A percentile compares a stretch with the other conserved stretches of the same genome.
These are phyloP conservation scores for Daptonema setosum DNA, from an alignment of 2,888 invertebrate species.

Conservation along the genomic window DNA sequence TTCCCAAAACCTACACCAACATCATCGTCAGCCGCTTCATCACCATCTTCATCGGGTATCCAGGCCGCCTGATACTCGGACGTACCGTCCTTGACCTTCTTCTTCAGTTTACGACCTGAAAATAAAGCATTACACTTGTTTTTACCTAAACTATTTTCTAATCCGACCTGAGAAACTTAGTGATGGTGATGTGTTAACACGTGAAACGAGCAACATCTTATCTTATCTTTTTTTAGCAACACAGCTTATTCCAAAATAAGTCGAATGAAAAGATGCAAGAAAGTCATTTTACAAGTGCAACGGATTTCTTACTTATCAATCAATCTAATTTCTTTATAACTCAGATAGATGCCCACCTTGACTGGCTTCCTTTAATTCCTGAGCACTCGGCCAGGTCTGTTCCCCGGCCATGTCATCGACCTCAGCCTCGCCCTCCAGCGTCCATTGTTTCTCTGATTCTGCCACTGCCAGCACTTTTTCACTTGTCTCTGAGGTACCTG, in stretches of 20 bases:
- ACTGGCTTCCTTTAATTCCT: constrained; percentile 47
- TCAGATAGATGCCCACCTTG: no score
- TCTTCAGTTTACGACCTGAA: constrained; percentile 35
- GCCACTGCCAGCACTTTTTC: constrained; percentile 13
- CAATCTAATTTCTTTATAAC: no score
- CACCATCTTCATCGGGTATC: constrained; percentile 32
- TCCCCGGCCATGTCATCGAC: constrained; percentile 72
- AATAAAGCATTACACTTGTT: constrained; percentile 3
- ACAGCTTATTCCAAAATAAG: no score
- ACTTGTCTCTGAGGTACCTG: no score
- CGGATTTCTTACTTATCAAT: no score
- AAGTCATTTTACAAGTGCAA: no score
- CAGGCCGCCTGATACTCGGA: constrained; percentile 84
- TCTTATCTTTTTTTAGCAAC: no score
- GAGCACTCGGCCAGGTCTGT: constrained; percentile 86
- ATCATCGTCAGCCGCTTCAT: constrained; percentile 14
- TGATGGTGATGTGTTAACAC: no score
- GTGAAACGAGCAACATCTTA: no score
- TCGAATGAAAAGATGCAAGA: background rate
- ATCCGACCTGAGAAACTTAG: no score
- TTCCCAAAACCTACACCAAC: no score
- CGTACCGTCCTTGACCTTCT: constrained; percentile 72
- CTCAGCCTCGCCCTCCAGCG: constrained; percentile 41
- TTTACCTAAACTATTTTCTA: no score
- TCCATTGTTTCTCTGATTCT: constrained; percentile 35